Evolutionary conservation across 2,113 vertebrate species (phyloP).

Genomic region (Steatornis caripensis): DNA sequence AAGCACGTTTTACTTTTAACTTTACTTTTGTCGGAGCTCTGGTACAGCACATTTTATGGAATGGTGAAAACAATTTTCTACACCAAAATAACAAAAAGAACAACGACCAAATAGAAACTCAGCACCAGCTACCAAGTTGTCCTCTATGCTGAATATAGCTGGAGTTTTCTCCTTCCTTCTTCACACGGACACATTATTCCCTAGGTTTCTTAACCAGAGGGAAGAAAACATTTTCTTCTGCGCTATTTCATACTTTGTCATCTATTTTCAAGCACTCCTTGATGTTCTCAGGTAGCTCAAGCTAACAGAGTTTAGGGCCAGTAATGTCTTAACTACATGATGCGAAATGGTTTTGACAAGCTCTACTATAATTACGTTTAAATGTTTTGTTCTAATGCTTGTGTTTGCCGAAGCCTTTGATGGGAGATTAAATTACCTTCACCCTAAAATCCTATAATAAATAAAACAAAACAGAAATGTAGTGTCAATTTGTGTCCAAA

Average conservation of each 20-base stretch:
- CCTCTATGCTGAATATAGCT: not conserved
- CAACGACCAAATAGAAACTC: not conserved
- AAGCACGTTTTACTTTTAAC: not conserved
- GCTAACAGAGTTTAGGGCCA: not conserved
- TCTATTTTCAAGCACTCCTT: not conserved
- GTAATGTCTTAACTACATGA: not conserved
- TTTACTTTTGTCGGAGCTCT: not conserved
- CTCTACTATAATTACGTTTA: conserved; percentile 40
- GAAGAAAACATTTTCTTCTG: not conserved
- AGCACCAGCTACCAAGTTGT: not conserved
- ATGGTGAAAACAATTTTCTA: not conserved
- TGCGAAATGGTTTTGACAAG: conserved; percentile 10
- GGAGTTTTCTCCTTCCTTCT: not conserved
- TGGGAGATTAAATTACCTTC: conserved; percentile 49
- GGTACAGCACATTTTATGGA: not conserved
- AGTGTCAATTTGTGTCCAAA: conserved; percentile 44
- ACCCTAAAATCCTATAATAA: conserved; percentile 36
- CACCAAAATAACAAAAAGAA: not conserved
- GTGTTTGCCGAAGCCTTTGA: conserved; percentile 42
- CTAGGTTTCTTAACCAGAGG: not conserved
- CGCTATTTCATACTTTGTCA: not conserved
- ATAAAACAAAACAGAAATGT: conserved; percentile 39
- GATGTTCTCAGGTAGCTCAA: not conserved
- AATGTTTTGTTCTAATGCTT: conserved; percentile 28
- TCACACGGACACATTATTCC: not conserved